Conservation (phyloP, 2,888 invertebrate genomes). For the Callyntrura guangdongensis region DNA sequence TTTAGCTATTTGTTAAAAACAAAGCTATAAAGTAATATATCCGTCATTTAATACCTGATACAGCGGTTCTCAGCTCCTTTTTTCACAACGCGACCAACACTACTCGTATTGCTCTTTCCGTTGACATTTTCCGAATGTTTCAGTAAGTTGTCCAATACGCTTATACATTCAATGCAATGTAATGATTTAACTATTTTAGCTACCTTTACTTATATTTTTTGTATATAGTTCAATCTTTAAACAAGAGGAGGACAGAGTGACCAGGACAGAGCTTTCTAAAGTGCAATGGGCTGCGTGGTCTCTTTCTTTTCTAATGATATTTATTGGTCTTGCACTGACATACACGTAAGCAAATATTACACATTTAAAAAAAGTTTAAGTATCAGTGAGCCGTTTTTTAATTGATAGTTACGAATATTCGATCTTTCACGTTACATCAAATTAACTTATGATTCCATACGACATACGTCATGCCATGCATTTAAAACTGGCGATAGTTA, state of each 20-base stretch:
- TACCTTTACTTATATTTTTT: not conserved
- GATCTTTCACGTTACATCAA: too few relatives aligned
- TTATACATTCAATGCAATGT: too few relatives aligned
- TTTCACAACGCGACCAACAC: conserved; percentile 80
- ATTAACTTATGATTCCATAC: too few relatives aligned
- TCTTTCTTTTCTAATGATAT: conserved; percentile 76
- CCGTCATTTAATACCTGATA: too few relatives aligned
- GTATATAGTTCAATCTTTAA: conserved; percentile 76
- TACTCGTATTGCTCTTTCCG: conserved; percentile 75
- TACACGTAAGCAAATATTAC: conserved; percentile 65
- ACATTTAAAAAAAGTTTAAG: too few relatives aligned
- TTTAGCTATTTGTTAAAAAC: too few relatives aligned
- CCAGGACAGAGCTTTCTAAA: conserved; percentile 67
- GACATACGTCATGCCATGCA: too few relatives aligned
- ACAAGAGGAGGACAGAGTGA: conserved; percentile 75
- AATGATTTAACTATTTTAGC: too few relatives aligned
- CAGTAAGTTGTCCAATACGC: conserved; percentile 75
- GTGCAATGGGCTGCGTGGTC: conserved; percentile 77
- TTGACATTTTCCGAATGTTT: conserved; percentile 79
- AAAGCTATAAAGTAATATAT: too few relatives aligned
- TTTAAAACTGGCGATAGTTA: too few relatives aligned
- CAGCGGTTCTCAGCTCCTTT: conserved; percentile 79
- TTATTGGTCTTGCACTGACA: conserved; percentile 75
- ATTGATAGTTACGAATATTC: too few relatives aligned
- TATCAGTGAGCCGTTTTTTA: too few relatives aligned